Evolutionary conservation across 2,797 vertebrate species (phyloP), one percentile per base, ranked within the genome.

Genomic region (Rhynchotus rufescens): DNA sequence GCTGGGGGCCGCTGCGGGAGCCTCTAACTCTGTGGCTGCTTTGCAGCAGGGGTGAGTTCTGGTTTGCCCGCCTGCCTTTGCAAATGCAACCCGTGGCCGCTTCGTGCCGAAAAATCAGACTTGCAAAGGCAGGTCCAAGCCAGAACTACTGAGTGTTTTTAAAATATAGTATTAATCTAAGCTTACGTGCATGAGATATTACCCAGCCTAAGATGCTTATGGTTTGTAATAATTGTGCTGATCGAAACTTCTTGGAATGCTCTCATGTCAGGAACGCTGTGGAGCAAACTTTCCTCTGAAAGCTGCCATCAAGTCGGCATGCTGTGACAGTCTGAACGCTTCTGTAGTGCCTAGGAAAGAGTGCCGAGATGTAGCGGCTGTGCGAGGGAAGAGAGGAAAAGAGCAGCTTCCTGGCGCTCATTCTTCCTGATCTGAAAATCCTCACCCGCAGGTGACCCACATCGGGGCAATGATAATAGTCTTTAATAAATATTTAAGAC

Each of bases 161-260:
- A 30, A 89, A 81, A 61, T 28, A 86, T 61, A 84, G 25, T 45
- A 34, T 88, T 64, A 80, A 73, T 85, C 76, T 88, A 84, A 89
- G 80, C 83, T 79, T 81, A 72, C 84, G 64, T 91, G 73, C 52
- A 64, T 69, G 77, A 88, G 77, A 25, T 84, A 42, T 67, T 78
- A 73, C 44, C 71, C 67, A n/a, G 94, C 71, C 67, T 81, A 22
- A 92, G 91, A 89, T 95, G 94, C 85, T 21, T 91, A 38, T 3
- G 5, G 38, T 77, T 96, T 0, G 0, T 79, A 93, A 94, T 92
- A 93, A 94, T 92, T 79, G 83, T 30, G 60, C 74, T 74, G 38
- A 49, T 80, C n/a, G 59, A 11, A 56, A 65, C 62, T 57, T 1
- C 22, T 8, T 42, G 25, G 80, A 9, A 7, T 73, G 74, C 64